Evolutionary conservation across 2,113 vertebrate genomes (phyloP), one percentile per base, ranked within the genome.

Genomic region (Corapipo altera): DNA sequence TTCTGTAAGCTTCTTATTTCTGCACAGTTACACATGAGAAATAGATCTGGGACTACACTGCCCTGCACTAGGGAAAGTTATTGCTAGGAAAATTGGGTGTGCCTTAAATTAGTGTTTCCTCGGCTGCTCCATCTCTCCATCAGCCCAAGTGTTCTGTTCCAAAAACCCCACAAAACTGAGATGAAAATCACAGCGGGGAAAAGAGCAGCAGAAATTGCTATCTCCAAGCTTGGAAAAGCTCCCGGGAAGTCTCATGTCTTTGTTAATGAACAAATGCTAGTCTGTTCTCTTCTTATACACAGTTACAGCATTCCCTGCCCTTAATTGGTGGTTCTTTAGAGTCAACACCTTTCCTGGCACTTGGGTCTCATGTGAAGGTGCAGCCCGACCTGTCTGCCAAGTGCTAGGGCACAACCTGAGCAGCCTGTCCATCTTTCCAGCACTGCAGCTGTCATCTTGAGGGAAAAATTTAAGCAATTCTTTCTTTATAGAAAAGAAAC

Each of bases 401-500:
- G 93, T 4, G 6, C 85, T 81, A 26, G 20, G 21, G 32, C 44
- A 59, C 73, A 52, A 1, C 64, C 77, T 22, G 55, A 92, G 82
- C 70, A 84, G 51, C 88, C 57, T 58, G 77, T 28, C 26, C 54
- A 33, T 84, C 77, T 82, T 91, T 85, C 72, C 72, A 64, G 35
- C 62, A 37, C 39, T 37, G 32, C 59, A 84, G 51, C 32, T 96
- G 62, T 73, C 78, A 44, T 24, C 88, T 87, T 88, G 88, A 87
- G 81, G 59, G 58, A 67, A 41, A 7, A 77, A 55, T 28, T 41
- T 30, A 77, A 91, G 81, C 59, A 82, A 57, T 84, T 70, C 43
- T 82, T 67, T 89, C 61, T 92, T 96, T 93, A 82, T 54, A 95
- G 92, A 91, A 96, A 70, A 89, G 49, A 46, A 93, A 76, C 46